These are phyloP conservation scores for Nomada lathburiana DNA, from an alignment of 2,888 invertebrate genomes.

Conservation along the genomic window DNA sequence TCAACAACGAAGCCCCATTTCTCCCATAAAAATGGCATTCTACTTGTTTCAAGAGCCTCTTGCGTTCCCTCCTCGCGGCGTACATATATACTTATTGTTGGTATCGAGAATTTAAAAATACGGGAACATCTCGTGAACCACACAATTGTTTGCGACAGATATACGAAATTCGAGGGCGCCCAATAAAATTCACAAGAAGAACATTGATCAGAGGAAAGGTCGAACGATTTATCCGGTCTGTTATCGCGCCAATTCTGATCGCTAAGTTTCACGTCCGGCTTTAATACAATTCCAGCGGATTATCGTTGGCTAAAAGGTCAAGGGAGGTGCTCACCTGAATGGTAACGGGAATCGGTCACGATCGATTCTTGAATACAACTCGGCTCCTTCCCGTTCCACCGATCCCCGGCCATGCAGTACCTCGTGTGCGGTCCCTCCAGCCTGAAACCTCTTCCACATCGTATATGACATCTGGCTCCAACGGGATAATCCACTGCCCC, in stretches of 20 bases:
- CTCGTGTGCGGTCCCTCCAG: slow-evolving; percentile 85
- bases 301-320: slow-evolving; percentile 1
- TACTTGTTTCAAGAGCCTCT: no score
- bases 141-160: no score
- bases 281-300: not conserved
- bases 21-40: no score
- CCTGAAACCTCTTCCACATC: slow-evolving; percentile 86
- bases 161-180: no score
- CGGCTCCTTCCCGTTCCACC: slow-evolving; percentile 85
- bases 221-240: no score
- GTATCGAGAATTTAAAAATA: no score
- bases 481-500: slow-evolving; percentile 78
- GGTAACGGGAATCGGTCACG: slow-evolving; percentile 61
- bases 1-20: no score
- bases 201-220: no score
- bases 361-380: slow-evolving; percentile 85
- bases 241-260: not conserved
- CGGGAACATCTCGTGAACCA: no score
- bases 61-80: no score
- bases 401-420: slow-evolving; percentile 85
- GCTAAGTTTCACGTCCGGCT: not conserved
- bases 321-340: slow-evolving; percentile 53
- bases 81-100: no score
- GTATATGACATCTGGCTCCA: slow-evolving; percentile 85
- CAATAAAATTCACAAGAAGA: no score